A percentile compares a stretch with the other conserved stretches of the same genome.
These are phyloP conservation scores for Cynopterus brachyotis DNA, from an alignment of 2,113 vertebrate species.

Conservation along the genomic window DNA sequence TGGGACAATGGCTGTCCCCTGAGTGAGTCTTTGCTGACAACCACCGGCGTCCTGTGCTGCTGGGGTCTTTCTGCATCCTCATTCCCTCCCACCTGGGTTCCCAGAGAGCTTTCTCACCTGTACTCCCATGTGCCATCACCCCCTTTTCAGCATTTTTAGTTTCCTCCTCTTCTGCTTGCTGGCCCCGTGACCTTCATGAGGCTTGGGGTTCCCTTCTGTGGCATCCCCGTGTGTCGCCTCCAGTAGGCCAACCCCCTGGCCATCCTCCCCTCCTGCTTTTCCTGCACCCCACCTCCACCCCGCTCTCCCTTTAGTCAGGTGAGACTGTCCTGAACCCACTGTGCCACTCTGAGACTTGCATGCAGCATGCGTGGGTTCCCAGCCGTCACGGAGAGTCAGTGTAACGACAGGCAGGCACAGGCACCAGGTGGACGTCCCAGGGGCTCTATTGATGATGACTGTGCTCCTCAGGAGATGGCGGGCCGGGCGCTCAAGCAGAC, in stretches of 20 bases:
- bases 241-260: background rate
- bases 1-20: background rate
- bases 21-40: background rate
- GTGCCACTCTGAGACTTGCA: background rate
- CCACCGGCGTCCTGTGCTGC: background rate
- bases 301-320: background rate
- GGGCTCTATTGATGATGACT: background rate
- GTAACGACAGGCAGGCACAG: background rate
- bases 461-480: constrained; percentile 93
- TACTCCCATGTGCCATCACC: background rate
- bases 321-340: too few relatives aligned
- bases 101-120: too few relatives aligned
- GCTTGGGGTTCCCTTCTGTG: background rate
- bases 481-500: constrained; percentile 97
- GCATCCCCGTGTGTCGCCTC: background rate
- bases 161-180: background rate
- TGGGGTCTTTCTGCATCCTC: background rate
- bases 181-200: background rate
- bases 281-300: background rate
- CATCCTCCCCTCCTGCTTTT: too few relatives aligned
- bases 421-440: background rate
- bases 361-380: background rate
- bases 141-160: background rate
- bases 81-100: too few relatives aligned
- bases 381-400: background rate